A percentile compares a stretch with the other conserved stretches of the same genome.
Evolutionary conservation across 2,113 vertebrate genomes (phyloP).

Genomic region (Mastomys coucha): DNA sequence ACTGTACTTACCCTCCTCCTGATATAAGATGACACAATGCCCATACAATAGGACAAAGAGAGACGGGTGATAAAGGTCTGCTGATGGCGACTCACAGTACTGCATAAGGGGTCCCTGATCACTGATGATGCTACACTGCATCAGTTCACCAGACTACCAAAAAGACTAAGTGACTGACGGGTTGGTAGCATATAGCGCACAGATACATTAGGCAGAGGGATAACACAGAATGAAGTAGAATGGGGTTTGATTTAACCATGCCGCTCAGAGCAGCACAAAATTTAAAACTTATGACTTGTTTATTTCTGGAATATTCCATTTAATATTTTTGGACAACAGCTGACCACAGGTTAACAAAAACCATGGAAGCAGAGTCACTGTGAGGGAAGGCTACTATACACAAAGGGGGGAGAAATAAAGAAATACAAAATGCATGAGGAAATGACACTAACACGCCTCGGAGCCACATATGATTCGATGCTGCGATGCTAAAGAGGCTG

Average conservation of each 20-base stretch:
- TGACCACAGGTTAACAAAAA: background rate
- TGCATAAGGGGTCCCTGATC: background rate
- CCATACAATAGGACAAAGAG: background rate
- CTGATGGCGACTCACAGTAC: no score
- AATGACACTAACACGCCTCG: background rate
- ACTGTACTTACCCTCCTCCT: background rate
- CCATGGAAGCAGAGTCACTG: background rate
- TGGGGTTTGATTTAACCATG: background rate
- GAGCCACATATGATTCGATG: background rate
- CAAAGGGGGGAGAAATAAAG: background rate
- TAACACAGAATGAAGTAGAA: background rate
- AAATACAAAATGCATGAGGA: constrained; percentile 2
- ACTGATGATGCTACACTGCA: background rate
- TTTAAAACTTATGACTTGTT: background rate
- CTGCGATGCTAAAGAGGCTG: background rate
- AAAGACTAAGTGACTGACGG: background rate
- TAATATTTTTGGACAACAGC: background rate
- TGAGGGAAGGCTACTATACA: background rate
- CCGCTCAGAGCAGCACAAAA: background rate
- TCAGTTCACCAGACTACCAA: background rate
- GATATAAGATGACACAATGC: background rate
- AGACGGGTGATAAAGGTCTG: background rate
- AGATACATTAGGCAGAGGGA: background rate
- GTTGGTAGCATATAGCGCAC: background rate
- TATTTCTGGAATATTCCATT: background rate